Conservation (phyloP, 1,140 invertebrate species). For the Listronotus oregonensis region DNA sequence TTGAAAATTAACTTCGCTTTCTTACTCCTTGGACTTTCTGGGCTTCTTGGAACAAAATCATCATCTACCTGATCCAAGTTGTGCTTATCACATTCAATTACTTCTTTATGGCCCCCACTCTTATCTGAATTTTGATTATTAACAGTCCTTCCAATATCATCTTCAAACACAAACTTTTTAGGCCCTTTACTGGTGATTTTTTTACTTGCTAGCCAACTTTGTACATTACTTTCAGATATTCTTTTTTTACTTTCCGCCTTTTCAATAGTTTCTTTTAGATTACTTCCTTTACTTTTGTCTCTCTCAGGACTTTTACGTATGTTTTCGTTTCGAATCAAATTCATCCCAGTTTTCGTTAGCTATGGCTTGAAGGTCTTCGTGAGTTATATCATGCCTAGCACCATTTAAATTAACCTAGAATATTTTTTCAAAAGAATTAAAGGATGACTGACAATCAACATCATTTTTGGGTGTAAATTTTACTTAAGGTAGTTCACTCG, state of each 20-base stretch:
- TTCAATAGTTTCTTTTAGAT: slow-evolving; percentile 16
- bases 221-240: neutral
- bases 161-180: slow-evolving; percentile 11
- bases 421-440: neutral
- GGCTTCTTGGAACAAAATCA: slow-evolving; percentile 37
- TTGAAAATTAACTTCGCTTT: slow-evolving; percentile 46
- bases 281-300: slow-evolving; percentile 14
- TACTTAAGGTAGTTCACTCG: too few relatives aligned
- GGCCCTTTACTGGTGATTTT: slow-evolving; percentile 12
- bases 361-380: slow-evolving; percentile 38
- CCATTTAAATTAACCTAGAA: slow-evolving; percentile 17
- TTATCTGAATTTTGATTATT: slow-evolving; percentile 1
- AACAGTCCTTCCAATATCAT: slow-evolving; percentile 10
- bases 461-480: too few relatives aligned
- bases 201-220: slow-evolving; percentile 2
- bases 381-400: slow-evolving; percentile 33
- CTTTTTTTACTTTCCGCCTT: slow-evolving; percentile 14
- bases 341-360: slow-evolving; percentile 45
- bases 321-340: slow-evolving; percentile 25
- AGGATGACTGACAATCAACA: too few relatives aligned
- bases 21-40: slow-evolving; percentile 47
- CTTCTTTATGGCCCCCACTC: neutral
- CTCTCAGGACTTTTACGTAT: slow-evolving; percentile 17
- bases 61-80: neutral
- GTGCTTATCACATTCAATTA: too few relatives aligned